These are phyloP conservation scores for Nomada flava DNA, from an alignment of 2,888 invertebrate genomes.

Conservation along the genomic window DNA sequence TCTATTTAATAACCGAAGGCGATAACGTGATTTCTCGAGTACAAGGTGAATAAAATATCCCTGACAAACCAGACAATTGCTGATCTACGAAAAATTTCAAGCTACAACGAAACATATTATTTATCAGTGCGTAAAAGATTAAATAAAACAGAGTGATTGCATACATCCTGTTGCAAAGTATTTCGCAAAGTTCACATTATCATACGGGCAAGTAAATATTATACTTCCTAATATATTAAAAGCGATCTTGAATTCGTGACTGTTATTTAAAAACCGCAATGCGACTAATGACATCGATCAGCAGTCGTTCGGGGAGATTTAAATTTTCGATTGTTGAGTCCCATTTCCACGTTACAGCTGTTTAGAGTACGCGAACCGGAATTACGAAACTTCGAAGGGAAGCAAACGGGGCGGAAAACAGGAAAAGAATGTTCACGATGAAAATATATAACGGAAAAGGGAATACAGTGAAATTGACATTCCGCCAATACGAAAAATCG, in stretches of 20 bases:
- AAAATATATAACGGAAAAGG: neutral
- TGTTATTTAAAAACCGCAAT: slow-evolving; percentile 34
- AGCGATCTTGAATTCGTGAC: neutral
- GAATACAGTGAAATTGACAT: neutral
- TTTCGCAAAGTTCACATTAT: slow-evolving; percentile 13
- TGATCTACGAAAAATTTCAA: neutral
- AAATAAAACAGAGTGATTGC: neutral
- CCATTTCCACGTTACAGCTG: neutral
- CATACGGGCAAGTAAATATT: neutral
- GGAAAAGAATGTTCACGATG: neutral
- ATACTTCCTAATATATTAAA: neutral
- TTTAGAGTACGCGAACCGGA: neutral
- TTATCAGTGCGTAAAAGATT: slow-evolving; percentile 4
- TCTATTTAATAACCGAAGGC: slow-evolving; percentile 19
- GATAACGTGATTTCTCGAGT: neutral
- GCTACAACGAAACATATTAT: neutral
- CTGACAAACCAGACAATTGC: neutral
- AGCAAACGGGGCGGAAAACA: neutral
- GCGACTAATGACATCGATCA: slow-evolving; percentile 38
- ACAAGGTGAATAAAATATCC: neutral
- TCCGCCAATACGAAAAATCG: slow-evolving; percentile 5
- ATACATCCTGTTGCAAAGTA: neutral
- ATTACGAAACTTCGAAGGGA: neutral
- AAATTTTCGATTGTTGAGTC: slow-evolving; percentile 9
- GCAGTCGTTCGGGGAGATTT: slow-evolving; percentile 5